Conservation (phyloP, 2,113 vertebrate genomes). For the Perca schrenkii region DNA sequence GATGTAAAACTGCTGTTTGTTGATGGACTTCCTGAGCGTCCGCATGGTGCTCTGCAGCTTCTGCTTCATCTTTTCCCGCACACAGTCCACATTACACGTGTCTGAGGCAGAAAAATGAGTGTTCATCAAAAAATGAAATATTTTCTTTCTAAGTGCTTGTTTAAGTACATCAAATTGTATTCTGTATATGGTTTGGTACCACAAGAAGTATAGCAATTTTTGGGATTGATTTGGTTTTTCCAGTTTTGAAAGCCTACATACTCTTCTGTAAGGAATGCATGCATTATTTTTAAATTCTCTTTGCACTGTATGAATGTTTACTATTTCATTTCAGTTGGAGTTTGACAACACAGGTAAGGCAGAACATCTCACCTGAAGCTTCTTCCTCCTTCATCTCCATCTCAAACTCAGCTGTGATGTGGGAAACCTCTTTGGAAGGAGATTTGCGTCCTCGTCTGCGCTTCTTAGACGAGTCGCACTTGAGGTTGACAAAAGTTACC, state of each 20-base stretch:
- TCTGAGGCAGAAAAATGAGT: slow-evolving; percentile 80
- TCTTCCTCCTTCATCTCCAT: slow-evolving; percentile 93
- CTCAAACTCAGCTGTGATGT: slow-evolving; percentile 95
- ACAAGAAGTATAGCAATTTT: no score
- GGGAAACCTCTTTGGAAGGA: slow-evolving; percentile 93
- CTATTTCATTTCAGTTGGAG: no score
- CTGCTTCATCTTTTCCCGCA: slow-evolving; percentile 91
- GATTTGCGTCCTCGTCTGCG: slow-evolving; percentile 93
- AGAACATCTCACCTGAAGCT: slow-evolving; percentile 86
- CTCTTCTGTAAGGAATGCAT: no score
- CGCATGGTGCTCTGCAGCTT: slow-evolving; percentile 93
- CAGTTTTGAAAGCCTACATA: no score
- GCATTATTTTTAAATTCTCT: neutral
- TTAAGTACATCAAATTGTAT: neutral
- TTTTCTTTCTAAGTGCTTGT: neutral
- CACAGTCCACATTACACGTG: slow-evolving; percentile 90
- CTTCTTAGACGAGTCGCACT: slow-evolving; percentile 97
- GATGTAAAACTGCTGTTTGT: slow-evolving; percentile 95
- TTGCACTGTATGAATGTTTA: neutral
- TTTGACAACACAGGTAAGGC: neutral
- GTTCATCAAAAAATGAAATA: neutral
- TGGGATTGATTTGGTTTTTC: no score
- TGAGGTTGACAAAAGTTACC: slow-evolving; percentile 93
- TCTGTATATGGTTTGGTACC: neutral
- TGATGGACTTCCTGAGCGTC: slow-evolving; percentile 93